phyloP scores from a whole-genome alignment of 2,888 invertebrate genomes.

The Deilephila porcellus region DNA sequence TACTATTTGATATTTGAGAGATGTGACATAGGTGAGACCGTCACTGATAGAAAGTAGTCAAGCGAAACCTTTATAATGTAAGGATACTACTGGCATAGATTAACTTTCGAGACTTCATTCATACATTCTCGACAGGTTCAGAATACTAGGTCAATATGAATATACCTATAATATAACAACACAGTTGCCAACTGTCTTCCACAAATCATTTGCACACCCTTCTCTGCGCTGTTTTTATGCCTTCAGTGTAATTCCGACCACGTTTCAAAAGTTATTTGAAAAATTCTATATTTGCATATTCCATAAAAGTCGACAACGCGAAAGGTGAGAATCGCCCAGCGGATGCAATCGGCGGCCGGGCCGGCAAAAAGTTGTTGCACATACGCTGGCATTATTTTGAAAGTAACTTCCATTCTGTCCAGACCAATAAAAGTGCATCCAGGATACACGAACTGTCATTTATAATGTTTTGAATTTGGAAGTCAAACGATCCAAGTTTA shows the following conservation, averaged over 20 bases:
- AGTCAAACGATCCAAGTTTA: no score
- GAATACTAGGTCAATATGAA: no score
- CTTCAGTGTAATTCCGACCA: not conserved
- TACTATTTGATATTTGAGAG: not conserved
- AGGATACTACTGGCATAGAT: no score
- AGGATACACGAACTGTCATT: not conserved
- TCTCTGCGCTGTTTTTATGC: not conserved
- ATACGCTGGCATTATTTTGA: constrained; percentile 1
- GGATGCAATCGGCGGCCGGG: not conserved
- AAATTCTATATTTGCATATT: not conserved
- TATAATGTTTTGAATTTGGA: not conserved
- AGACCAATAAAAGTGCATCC: not conserved
- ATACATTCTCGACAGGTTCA: no score
- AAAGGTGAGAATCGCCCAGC: not conserved
- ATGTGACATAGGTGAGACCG: no score
- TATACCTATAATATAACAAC: not conserved
- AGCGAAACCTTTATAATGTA: no score
- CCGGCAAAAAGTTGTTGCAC: constrained; percentile 3
- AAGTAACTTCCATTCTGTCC: not conserved
- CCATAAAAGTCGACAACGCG: not conserved
- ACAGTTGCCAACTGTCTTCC: not conserved
- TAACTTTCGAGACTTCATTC: no score
- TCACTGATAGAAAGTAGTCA: no score
- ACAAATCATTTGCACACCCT: not conserved
- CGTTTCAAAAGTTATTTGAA: constrained; percentile 6